Percentiles rank a stretch among this genome's conserved stretches.
Evolutionary conservation across 2,888 invertebrate species (phyloP).

Genomic region (Hedychridium roseum): DNA sequence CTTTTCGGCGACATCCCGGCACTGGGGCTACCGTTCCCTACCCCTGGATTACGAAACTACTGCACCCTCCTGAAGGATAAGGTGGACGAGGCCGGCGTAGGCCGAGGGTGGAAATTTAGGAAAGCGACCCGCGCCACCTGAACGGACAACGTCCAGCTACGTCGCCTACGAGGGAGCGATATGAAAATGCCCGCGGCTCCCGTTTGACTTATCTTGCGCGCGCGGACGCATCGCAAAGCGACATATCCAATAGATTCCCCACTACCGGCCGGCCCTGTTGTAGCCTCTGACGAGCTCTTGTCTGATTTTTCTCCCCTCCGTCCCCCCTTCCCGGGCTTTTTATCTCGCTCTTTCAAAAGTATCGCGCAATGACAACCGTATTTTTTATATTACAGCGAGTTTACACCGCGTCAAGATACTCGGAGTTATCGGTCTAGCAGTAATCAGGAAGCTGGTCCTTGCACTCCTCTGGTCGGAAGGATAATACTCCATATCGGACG

Average conservation of each 20-base stretch:
- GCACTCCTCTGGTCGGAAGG: no score
- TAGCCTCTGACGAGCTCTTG: constrained; percentile 2
- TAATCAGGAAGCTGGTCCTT: no score
- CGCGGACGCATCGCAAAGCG: constrained; percentile 38
- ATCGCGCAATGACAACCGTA: no score
- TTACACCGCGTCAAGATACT: no score
- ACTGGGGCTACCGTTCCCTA: no score
- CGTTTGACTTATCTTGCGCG: constrained; percentile 51
- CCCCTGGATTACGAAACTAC: no score
- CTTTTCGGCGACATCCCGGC: constrained; percentile 46
- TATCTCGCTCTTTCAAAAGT: constrained; percentile 17
- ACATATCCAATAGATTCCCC: constrained; percentile 46
- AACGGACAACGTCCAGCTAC: constrained; percentile 40
- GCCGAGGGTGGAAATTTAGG: constrained; percentile 10
- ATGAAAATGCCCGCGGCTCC: constrained; percentile 51
- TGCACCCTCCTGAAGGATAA: not conserved
- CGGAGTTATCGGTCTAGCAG: no score
- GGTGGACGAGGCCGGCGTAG: constrained; percentile 1
- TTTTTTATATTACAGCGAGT: no score
- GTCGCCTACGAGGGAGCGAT: constrained; percentile 42
- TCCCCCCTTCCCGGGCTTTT: constrained; percentile 2
- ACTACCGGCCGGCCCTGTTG: constrained; percentile 22
- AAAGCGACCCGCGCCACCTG: constrained; percentile 29
- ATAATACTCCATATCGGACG: no score
- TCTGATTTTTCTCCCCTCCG: not conserved